Evolutionary conservation across 2,113 vertebrate genomes (phyloP).

Genomic region (Mormyrus iriodes): DNA sequence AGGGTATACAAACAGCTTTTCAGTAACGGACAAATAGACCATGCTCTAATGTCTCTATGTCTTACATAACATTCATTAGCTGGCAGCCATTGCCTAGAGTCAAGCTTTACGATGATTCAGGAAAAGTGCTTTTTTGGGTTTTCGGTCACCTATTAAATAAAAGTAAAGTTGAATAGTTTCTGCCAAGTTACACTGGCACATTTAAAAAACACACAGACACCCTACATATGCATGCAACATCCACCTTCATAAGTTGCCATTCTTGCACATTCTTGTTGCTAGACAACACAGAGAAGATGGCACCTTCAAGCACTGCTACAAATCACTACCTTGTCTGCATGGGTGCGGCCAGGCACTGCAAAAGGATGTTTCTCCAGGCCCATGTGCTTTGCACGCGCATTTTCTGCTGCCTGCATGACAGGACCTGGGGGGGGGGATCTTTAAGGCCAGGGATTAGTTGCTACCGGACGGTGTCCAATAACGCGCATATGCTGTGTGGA

Average conservation of each 20-base stretch:
- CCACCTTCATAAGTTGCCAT: background rate
- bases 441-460: background rate
- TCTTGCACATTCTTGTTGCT: background rate
- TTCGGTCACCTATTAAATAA: background rate
- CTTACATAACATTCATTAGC: background rate
- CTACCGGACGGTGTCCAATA: slow-evolving; percentile 40
- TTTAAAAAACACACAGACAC: background rate
- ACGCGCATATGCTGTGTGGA: slow-evolving; percentile 43
- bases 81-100: background rate
- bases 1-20: slow-evolving; percentile 37
- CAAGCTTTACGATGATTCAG: background rate
- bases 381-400: slow-evolving; percentile 4
- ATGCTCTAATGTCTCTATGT: background rate
- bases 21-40: background rate
- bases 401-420: slow-evolving; percentile 29
- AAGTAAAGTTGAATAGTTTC: background rate
- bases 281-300: background rate
- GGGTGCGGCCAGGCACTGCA: background rate
- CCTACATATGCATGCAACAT: background rate
- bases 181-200: background rate
- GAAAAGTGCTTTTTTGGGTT: background rate
- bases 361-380: background rate
- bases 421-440: background rate
- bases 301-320: background rate
- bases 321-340: background rate